Conservation (phyloP, 2,888 invertebrate species). For the Pomacea canaliculata region DNA sequence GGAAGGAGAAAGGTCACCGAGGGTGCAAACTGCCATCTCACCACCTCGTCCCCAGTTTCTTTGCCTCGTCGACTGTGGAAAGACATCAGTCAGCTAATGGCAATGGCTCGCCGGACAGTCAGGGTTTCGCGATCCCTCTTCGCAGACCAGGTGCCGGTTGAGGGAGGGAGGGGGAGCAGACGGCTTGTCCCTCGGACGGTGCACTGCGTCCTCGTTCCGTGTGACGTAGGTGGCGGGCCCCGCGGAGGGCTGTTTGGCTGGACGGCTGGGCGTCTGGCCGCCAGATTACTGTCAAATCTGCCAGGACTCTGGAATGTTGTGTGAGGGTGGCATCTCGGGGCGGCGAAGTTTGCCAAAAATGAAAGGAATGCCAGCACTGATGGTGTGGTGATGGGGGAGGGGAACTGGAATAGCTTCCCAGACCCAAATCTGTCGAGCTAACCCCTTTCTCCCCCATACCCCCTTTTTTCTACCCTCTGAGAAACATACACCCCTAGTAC, state of each 20-base stretch:
- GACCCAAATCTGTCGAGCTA: not conserved
- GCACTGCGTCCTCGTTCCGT: not conserved
- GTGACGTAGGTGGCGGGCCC: not conserved
- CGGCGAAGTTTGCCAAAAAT: conserved; percentile 9
- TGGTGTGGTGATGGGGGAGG: not conserved
- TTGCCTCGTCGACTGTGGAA: not conserved
- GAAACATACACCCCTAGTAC: too few relatives aligned
- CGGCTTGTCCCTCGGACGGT: not conserved
- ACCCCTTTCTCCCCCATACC: too few relatives aligned
- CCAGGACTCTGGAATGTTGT: not conserved
- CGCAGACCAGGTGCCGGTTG: too few relatives aligned
- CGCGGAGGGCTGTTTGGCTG: not conserved
- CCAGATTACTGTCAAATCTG: conserved; percentile 9
- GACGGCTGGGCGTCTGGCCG: conserved; percentile 1
- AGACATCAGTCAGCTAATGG: not conserved
- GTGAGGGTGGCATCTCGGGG: not conserved
- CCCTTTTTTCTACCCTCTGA: too few relatives aligned
- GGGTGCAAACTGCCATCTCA: too few relatives aligned
- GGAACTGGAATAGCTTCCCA: conserved; percentile 8
- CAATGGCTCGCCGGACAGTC: too few relatives aligned
- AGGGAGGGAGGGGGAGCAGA: too few relatives aligned
- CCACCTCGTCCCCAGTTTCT: not conserved
- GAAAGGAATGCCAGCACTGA: not conserved
- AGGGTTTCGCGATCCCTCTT: too few relatives aligned
- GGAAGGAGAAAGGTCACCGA: too few relatives aligned